Percentiles rank a stretch among this genome's conserved stretches.
These are phyloP conservation scores for Petroica traversi DNA, from an alignment of 2,113 vertebrate genomes.

Conservation along the genomic window DNA sequence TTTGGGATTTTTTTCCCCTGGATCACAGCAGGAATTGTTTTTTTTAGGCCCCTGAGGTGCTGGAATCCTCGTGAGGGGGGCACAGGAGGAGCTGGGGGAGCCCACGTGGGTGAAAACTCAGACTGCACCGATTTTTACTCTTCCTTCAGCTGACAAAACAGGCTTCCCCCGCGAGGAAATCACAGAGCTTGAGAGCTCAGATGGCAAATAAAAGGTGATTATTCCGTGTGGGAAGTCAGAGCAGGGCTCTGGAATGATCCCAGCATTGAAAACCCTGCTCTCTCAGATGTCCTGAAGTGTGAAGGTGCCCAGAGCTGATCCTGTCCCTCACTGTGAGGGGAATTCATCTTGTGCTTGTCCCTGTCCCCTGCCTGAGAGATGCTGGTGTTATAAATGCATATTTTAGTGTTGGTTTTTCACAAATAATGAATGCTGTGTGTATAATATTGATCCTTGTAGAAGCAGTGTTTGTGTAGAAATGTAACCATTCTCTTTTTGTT, in stretches of 20 bases:
- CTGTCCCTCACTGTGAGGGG: accelerated
- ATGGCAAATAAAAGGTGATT: not conserved
- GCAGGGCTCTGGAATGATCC: not conserved
- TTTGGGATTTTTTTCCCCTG: not conserved
- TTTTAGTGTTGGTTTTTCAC: too few species aligned
- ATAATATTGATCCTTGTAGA: too few species aligned
- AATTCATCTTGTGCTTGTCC: not conserved
- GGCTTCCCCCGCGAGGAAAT: not conserved
- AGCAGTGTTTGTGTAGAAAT: too few species aligned
- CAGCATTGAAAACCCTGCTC: accelerated
- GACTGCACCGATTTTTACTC: not conserved
- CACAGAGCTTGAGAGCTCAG: not conserved
- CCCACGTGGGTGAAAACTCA: not conserved
- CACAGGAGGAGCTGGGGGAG: not conserved
- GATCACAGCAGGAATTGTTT: not conserved
- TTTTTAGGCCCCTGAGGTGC: not conserved
- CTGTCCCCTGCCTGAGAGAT: not conserved
- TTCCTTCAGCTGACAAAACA: slow-evolving; percentile 21
- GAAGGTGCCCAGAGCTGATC: not conserved
- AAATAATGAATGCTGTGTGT: too few species aligned
- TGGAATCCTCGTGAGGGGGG: not conserved
- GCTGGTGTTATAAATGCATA: too few species aligned
- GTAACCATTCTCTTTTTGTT: too few species aligned
- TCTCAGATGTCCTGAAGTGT: not conserved
- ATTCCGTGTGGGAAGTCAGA: not conserved